These are phyloP conservation scores for Calephelis virginiensis DNA, from an alignment of 1,140 invertebrate species.

Conservation along the genomic window DNA sequence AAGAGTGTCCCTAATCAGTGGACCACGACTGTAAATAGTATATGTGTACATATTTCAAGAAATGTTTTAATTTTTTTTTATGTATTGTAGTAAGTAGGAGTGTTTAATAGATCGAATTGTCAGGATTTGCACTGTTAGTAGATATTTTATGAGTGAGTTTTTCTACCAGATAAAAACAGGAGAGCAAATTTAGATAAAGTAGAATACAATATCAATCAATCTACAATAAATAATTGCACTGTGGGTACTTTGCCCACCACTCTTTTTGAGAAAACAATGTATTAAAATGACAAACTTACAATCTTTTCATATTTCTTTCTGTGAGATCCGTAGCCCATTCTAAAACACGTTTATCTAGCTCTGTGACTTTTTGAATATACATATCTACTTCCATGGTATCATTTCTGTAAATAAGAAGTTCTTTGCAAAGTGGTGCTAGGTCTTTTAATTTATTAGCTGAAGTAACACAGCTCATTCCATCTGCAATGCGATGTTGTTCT, in stretches of 20 bases:
- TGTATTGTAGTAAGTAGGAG: no score
- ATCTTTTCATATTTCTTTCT: conserved; percentile 81
- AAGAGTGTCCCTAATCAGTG: no score
- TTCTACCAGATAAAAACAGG: no score
- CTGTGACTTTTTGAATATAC: conserved; percentile 59
- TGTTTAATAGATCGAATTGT: no score
- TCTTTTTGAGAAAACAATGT: no score
- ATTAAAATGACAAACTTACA: conserved; percentile 59
- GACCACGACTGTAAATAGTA: no score
- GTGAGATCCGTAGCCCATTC: conserved; percentile 80
- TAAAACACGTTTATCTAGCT: conserved; percentile 59
- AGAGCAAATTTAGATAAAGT: no score
- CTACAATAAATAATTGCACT: conserved; percentile 17
- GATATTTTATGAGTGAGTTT: no score
- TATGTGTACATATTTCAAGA: no score
- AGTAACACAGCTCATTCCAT: conserved; percentile 62
- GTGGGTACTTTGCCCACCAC: no score
- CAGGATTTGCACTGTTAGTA: no score
- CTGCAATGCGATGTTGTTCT: conserved; percentile 68
- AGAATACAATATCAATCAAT: neutral
- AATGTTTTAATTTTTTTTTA: no score
- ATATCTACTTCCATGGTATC: conserved; percentile 60
- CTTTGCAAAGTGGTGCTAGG: conserved; percentile 52
- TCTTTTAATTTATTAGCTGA: conserved; percentile 63
- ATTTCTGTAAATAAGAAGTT: conserved; percentile 54